These are phyloP conservation scores for Dinothrombium tinctorium DNA, from an alignment of 1,140 invertebrate species.

Conservation along the genomic window DNA sequence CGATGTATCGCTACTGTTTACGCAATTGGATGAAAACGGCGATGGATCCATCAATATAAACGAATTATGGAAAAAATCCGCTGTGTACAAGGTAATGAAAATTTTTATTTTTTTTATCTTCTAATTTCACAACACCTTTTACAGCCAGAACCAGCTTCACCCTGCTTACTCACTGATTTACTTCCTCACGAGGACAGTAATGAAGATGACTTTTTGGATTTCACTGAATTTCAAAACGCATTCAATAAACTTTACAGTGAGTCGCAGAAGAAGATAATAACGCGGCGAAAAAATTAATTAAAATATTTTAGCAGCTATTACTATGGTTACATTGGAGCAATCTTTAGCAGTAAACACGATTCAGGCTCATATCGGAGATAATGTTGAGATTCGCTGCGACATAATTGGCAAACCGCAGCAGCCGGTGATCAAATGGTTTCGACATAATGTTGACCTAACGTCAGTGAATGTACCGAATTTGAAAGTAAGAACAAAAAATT, in stretches of 20 bases:
- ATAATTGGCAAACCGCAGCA: slow-evolving; percentile 11
- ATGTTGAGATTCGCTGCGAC: slow-evolving; percentile 14
- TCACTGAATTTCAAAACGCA: slow-evolving; percentile 11
- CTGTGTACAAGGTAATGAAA: slow-evolving; percentile 7
- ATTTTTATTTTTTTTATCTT: slow-evolving; percentile 4
- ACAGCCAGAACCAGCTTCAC: neutral
- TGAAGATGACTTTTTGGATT: slow-evolving; percentile 11
- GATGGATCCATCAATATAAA: slow-evolving; percentile 12
- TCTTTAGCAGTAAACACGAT: slow-evolving; percentile 10
- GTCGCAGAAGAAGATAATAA: neutral
- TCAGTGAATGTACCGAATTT: slow-evolving; percentile 7
- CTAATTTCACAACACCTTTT: neutral
- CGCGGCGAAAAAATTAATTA: neutral
- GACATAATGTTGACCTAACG: slow-evolving; percentile 8
- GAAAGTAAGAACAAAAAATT: slow-evolving; percentile 3
- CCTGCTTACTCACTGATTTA: slow-evolving; percentile 12
- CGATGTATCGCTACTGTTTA: slow-evolving; percentile 10
- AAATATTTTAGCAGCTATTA: slow-evolving; percentile 3
- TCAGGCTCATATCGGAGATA: slow-evolving; percentile 12
- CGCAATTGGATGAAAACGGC: slow-evolving; percentile 9
- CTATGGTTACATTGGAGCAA: slow-evolving; percentile 13
- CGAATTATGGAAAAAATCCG: slow-evolving; percentile 12
- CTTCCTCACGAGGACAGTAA: slow-evolving; percentile 12
- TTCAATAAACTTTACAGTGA: slow-evolving; percentile 12
- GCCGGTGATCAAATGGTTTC: slow-evolving; percentile 11